Evolutionary conservation across 2,888 invertebrate species (phyloP), one percentile per base, ranked within the genome.

Genomic region (Melinaea menophilus): DNA sequence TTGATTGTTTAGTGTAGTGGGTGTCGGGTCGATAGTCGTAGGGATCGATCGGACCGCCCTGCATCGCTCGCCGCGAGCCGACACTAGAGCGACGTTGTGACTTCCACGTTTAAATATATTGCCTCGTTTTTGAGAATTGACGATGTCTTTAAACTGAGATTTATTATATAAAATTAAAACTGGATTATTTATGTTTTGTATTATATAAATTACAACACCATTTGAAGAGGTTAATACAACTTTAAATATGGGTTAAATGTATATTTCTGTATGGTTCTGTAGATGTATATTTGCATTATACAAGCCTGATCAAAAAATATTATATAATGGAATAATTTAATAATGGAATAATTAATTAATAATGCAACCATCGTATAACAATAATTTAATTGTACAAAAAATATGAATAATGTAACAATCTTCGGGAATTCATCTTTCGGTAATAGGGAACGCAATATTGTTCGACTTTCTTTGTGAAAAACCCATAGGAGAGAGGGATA

Each of bases 11-110:
- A 76, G 76, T 77, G 78, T 76, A 81, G 84, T 82, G 79, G 84
- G 82, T 63, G 75, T 81, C 79, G 82, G 86, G 85, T 88, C 88
- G 89, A 88, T 88, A 88, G 71, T 74, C 76, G 79, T 79, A 73
- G 72, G 76, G 80, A 77, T 75, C 81, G 82, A 91, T 90, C 84
- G 82, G 82, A 82, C 69, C 74, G 72, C 75, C 75, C 71, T 72
- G 72, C 70, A 71, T 56, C 61, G 61, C 35, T 48, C 48, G 79
- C 75, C 77, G 79, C 80, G 78, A 58, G 81, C 83, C 84, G 73
- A 72, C 76, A 76, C 73, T 77, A 77, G 78, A 56, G 60, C 62
- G 63, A 65, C 61, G 66, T 66, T 67, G 59, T 65, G 56, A 58
- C 65, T 66, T 67, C 67, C 59, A 66, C 57, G 63, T 61, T 63